Evolutionary conservation across 2,797 vertebrate genomes (phyloP).

Genomic region (Sebastes vulpes): DNA sequence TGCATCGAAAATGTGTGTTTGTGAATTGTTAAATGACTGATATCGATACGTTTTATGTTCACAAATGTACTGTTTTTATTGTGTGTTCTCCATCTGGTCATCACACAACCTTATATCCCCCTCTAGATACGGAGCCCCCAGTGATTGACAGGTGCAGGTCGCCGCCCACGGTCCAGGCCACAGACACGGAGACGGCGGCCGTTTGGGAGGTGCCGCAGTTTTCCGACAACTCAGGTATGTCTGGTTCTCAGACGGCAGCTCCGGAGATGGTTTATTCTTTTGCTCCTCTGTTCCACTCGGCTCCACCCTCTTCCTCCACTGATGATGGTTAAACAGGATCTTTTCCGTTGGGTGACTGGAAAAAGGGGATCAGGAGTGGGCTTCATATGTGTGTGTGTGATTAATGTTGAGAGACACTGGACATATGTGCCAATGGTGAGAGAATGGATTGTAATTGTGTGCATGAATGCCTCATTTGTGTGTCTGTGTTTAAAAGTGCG

Average conservation of each 20-base stretch:
- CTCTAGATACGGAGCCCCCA: constrained; percentile 92
- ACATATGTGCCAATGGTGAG: constrained; percentile 4
- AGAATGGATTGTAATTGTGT: constrained; percentile 31
- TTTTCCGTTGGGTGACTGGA: constrained; percentile 68
- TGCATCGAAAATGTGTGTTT: constrained; percentile 15
- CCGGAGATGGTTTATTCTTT: constrained; percentile 54
- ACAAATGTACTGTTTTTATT: constrained; percentile 1
- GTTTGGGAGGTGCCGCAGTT: constrained; percentile 96
- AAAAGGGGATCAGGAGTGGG: constrained; percentile 51
- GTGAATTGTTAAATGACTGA: background rate
- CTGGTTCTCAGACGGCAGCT: constrained; percentile 49
- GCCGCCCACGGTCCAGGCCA: constrained; percentile 88
- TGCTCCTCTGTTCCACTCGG: constrained; percentile 51
- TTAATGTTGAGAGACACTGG: constrained; percentile 20
- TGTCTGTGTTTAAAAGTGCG: constrained; percentile 20
- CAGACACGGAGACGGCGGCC: constrained; percentile 82
- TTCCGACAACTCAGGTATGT: constrained; percentile 98
- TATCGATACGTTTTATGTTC: background rate
- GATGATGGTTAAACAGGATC: constrained; percentile 68
- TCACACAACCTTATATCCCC: background rate
- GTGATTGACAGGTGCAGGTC: constrained; percentile 96
- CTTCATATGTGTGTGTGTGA: constrained; percentile 3
- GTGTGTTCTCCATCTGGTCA: background rate
- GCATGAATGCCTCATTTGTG: constrained; percentile 19
- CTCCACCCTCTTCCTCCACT: constrained; percentile 49